Evolutionary conservation across 2,797 vertebrate species (phyloP).

Genomic region (Rhinichthys osculus): DNA sequence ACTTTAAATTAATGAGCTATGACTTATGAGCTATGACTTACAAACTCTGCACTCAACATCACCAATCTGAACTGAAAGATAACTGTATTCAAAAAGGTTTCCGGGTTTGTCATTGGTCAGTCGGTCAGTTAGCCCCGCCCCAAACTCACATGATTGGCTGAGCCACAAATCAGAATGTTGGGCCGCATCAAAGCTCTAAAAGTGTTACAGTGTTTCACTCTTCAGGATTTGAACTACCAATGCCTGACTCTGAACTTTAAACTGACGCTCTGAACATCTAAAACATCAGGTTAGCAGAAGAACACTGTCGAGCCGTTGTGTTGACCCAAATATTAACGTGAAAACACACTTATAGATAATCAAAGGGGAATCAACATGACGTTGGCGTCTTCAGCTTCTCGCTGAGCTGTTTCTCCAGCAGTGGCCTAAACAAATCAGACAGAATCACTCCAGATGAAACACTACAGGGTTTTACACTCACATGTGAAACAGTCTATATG

Average conservation of each 20-base stretch:
- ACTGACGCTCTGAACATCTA: background rate
- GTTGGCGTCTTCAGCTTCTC: too few relatives aligned
- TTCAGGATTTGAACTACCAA: background rate
- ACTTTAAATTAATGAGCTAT: too few relatives aligned
- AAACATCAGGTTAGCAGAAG: background rate
- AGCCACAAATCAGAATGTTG: background rate
- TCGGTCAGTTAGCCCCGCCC: background rate
- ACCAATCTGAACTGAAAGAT: too few relatives aligned
- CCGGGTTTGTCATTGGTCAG: background rate
- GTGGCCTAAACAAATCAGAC: conserved; percentile 11
- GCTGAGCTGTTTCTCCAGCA: background rate
- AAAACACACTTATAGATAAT: background rate
- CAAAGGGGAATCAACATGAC: background rate
- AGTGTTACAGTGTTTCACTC: background rate
- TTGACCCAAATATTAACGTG: background rate
- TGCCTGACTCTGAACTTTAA: background rate
- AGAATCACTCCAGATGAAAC: background rate
- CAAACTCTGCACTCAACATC: background rate
- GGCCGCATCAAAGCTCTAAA: background rate
- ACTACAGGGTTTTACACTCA: background rate
- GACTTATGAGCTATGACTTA: too few relatives aligned
- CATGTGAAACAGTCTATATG: background rate
- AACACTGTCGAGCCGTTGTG: background rate
- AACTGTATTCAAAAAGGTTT: conserved; percentile 48
- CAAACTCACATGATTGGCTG: background rate